phyloP scores from a whole-genome alignment of 2,113 vertebrate species.

The Callopanchax toddi region DNA sequence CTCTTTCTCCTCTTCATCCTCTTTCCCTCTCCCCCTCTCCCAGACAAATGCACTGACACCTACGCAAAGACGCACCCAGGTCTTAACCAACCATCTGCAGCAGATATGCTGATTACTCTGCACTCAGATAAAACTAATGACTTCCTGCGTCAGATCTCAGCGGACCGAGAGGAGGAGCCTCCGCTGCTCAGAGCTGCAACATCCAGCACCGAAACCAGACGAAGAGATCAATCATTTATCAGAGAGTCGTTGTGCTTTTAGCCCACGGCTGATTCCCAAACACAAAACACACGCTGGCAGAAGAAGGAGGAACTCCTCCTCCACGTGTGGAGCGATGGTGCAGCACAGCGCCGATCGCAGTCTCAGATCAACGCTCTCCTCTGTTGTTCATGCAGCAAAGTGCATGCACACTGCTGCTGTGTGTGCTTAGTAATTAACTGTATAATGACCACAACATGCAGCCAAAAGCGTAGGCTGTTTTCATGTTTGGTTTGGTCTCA shows the following conservation, averaged over 20 bases:
- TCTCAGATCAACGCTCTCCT: conserved; percentile 27
- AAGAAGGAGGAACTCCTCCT: conserved; percentile 59
- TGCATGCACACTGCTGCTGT: neutral
- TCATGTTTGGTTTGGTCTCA: neutral
- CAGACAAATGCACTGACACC: conserved; percentile 61
- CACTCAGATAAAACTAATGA: conserved; percentile 63
- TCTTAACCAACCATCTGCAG: conserved; percentile 46
- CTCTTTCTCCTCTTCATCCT: conserved; percentile 42
- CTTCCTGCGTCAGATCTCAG: conserved; percentile 58
- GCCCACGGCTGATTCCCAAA: conserved; percentile 57
- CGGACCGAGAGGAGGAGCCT: conserved; percentile 37
- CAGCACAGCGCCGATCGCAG: conserved; percentile 43
- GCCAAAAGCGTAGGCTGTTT: conserved; percentile 7
- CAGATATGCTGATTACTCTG: conserved; percentile 59
- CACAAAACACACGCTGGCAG: conserved; percentile 49
- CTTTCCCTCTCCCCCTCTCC: conserved; percentile 36
- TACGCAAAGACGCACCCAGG: conserved; percentile 48
- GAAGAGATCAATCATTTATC: conserved; percentile 73
- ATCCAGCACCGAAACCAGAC: conserved; percentile 57
- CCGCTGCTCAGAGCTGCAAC: conserved; percentile 43
- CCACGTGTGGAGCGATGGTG: conserved; percentile 40
- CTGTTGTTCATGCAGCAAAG: conserved; percentile 31
- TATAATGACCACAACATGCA: neutral
- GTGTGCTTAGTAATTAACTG: neutral
- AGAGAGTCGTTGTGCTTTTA: conserved; percentile 54